Evolutionary conservation across 2,113 vertebrate genomes (phyloP).

Genomic region (Strix uralensis): DNA sequence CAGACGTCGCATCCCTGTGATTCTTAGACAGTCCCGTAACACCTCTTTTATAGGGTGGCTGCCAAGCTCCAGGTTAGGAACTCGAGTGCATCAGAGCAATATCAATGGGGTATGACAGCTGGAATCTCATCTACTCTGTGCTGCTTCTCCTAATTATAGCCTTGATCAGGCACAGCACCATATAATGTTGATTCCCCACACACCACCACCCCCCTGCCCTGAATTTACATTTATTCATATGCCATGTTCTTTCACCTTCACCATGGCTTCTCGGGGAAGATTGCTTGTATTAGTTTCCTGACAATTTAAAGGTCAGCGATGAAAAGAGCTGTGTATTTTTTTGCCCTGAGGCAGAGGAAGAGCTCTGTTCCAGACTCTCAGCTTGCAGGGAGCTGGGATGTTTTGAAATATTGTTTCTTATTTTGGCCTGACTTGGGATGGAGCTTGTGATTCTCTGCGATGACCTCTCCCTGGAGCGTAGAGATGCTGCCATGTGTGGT

Average conservation of each 20-base stretch:
- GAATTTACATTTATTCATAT: not conserved
- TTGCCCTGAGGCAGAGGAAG: not conserved
- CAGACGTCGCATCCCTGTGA: not conserved
- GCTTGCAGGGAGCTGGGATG: not conserved
- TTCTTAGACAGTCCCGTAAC: not conserved
- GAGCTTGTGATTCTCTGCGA: not conserved
- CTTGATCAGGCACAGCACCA: not conserved
- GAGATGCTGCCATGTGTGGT: constrained; percentile 50
- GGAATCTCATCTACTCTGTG: not conserved
- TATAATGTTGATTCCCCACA: not conserved
- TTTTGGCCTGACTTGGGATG: constrained; percentile 25
- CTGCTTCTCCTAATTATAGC: not conserved
- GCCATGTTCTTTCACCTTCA: not conserved
- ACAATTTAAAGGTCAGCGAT: not conserved
- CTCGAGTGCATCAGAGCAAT: fast-evolving
- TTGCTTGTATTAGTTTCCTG: not conserved
- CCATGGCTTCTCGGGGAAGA: not conserved
- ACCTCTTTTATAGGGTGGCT: not conserved
- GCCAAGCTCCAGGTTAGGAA: not conserved
- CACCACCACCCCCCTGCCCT: not conserved
- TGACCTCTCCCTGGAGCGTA: not conserved
- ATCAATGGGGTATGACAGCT: not conserved
- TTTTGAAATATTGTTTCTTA: constrained; percentile 44
- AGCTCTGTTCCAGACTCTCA: not conserved
- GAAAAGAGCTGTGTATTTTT: not conserved